These are phyloP conservation scores for Phortica magna DNA, from an alignment of 2,888 invertebrate genomes.

Conservation along the genomic window DNA sequence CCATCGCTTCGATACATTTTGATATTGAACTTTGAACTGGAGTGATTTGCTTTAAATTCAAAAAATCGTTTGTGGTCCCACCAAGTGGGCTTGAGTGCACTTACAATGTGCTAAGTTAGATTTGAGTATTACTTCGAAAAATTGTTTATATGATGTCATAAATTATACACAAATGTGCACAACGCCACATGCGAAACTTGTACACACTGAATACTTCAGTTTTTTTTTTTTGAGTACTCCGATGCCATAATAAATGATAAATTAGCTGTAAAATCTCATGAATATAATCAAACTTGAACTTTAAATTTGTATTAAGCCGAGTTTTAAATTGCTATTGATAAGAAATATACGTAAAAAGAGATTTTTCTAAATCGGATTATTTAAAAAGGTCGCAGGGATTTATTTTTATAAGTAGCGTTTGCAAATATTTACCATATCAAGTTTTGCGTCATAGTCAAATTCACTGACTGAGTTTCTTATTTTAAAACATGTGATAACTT, in stretches of 20 bases:
- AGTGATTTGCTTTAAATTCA: conserved; percentile 50
- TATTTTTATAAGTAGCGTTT: too few relatives aligned
- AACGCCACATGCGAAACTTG: conserved; percentile 66
- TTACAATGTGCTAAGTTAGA: conserved; percentile 36
- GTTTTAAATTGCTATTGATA: neutral
- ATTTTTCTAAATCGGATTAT: too few relatives aligned
- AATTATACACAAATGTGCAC: conserved; percentile 71
- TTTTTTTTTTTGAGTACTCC: neutral
- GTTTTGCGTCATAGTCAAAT: too few relatives aligned
- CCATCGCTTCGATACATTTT: conserved; percentile 39
- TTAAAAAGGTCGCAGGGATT: too few relatives aligned
- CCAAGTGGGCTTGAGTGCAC: conserved; percentile 53
- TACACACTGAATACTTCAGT: conserved; percentile 32
- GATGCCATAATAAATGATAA: conserved; percentile 17
- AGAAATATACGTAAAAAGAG: too few relatives aligned
- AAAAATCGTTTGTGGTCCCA: conserved; percentile 40
- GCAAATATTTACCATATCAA: too few relatives aligned
- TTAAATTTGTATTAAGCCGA: neutral
- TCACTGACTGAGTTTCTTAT: too few relatives aligned
- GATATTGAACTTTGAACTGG: conserved; percentile 71
- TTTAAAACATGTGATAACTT: too few relatives aligned
- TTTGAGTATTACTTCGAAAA: conserved; percentile 57
- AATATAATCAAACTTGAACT: conserved; percentile 8
- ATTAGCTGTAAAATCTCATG: conserved; percentile 6
- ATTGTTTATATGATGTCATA: conserved; percentile 70